Evolutionary conservation across 2,888 invertebrate species (phyloP).

Genomic region (Chloroclystis v-ata): DNA sequence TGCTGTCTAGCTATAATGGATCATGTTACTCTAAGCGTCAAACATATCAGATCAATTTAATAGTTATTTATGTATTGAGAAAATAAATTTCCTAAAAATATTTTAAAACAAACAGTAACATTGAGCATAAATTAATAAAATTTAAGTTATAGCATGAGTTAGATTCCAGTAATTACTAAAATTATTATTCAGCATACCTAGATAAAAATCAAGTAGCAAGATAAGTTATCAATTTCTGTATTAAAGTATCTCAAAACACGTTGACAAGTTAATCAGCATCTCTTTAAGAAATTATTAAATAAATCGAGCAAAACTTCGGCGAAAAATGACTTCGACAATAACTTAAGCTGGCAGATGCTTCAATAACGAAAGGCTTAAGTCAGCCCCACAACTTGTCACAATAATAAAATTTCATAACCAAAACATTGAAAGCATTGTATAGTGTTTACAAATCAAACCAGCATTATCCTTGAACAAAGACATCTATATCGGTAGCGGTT

Average conservation of each 20-base stretch:
- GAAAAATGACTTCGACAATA: slow-evolving; percentile 42
- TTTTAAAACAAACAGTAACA: slow-evolving; percentile 19
- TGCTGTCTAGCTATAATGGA: slow-evolving; percentile 24
- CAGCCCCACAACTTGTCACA: slow-evolving; percentile 71
- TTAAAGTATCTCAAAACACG: slow-evolving; percentile 7
- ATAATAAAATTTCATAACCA: slow-evolving; percentile 70
- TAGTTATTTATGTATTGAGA: slow-evolving; percentile 27
- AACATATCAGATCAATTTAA: slow-evolving; percentile 25
- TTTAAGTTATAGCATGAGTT: no score
- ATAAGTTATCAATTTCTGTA: background rate
- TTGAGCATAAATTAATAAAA: no score
- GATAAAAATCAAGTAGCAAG: no score
- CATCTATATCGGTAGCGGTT: slow-evolving; percentile 70
- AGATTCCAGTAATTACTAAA: no score
- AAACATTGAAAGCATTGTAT: slow-evolving; percentile 66
- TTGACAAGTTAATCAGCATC: slow-evolving; percentile 21
- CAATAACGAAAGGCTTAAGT: slow-evolving; percentile 62
- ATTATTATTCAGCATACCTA: no score
- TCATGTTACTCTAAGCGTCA: slow-evolving; percentile 29
- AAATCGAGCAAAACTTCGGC: slow-evolving; percentile 38
- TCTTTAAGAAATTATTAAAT: slow-evolving; percentile 26
- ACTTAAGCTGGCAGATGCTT: slow-evolving; percentile 49
- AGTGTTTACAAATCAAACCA: slow-evolving; percentile 64
- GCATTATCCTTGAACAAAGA: slow-evolving; percentile 64
- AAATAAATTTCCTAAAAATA: slow-evolving; percentile 26